Conservation (phyloP, 2,113 vertebrate genomes). For the Bungarus multicinctus region DNA sequence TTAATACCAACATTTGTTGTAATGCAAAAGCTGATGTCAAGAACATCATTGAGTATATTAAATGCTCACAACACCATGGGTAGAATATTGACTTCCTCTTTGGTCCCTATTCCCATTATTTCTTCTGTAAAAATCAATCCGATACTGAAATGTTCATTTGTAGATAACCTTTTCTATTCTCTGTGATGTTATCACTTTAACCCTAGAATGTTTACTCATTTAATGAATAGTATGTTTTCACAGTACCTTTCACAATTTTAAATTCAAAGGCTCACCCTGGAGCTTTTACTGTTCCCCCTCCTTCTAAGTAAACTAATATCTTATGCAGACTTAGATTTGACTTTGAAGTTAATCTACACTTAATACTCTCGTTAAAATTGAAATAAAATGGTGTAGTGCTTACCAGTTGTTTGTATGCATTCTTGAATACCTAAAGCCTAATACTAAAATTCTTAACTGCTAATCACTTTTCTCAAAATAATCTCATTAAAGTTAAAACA, state of each 20-base stretch:
- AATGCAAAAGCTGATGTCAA: not conserved
- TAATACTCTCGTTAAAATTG: not conserved
- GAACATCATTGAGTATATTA: not conserved
- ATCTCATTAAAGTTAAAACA: not conserved
- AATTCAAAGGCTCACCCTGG: accelerated
- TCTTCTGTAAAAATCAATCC: not conserved
- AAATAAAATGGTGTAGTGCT: not conserved
- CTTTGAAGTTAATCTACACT: not conserved
- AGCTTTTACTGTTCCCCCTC: not conserved
- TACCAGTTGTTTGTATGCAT: not conserved
- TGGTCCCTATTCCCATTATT: not conserved
- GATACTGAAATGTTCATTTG: not conserved
- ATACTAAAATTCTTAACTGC: not conserved
- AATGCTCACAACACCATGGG: not conserved
- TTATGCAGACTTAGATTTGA: not conserved
- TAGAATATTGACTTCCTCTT: not conserved
- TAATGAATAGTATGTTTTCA: not conserved
- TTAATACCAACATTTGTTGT: constrained; percentile 6
- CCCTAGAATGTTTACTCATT: not conserved
- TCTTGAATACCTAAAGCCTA: not conserved
- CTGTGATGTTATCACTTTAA: not conserved
- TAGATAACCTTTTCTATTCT: not conserved
- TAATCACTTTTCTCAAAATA: not conserved
- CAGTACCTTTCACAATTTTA: not conserved
- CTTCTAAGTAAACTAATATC: not conserved